Conservation (phyloP, 2,888 invertebrate genomes). For the Dryocosmus kuriphilus region DNA sequence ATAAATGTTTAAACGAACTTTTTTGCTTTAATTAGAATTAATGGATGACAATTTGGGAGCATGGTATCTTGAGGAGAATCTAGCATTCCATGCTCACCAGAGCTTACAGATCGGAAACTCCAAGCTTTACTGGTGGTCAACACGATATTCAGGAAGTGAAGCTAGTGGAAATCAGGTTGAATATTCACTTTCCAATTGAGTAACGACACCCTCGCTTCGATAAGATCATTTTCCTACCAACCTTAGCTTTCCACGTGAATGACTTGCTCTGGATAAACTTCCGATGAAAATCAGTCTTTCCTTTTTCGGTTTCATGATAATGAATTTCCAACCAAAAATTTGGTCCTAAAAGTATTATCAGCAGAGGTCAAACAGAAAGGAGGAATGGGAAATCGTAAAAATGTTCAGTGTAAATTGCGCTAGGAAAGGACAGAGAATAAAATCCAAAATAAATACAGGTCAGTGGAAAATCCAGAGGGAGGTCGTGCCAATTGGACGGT, state of each 20-base stretch:
- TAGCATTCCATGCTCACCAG: not conserved
- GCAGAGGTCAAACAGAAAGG: too few relatives aligned
- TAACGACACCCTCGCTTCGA: slow-evolving; percentile 44
- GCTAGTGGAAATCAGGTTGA: slow-evolving; percentile 42
- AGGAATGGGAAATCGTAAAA: slow-evolving; percentile 21
- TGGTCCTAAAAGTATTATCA: not conserved
- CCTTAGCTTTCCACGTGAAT: slow-evolving; percentile 29
- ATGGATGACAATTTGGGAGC: not conserved
- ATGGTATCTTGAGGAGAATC: not conserved
- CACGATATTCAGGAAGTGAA: slow-evolving; percentile 30
- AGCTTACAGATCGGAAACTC: not conserved
- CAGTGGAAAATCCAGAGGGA: slow-evolving; percentile 40
- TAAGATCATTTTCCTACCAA: slow-evolving; percentile 21
- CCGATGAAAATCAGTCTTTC: slow-evolving; percentile 4
- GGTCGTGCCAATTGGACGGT: slow-evolving; percentile 43
- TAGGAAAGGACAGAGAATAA: slow-evolving; percentile 17
- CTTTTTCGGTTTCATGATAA: not conserved
- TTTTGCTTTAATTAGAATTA: too few relatives aligned
- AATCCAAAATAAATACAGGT: slow-evolving; percentile 41
- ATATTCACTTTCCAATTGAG: slow-evolving; percentile 43
- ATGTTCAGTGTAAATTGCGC: slow-evolving; percentile 35
- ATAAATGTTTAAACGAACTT: too few relatives aligned
- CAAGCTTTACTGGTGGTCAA: not conserved
- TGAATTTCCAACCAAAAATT: not conserved
- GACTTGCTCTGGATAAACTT: slow-evolving; percentile 10